These are phyloP conservation scores for Allacma fusca DNA, from an alignment of 2,888 invertebrate species.

Conservation along the genomic window DNA sequence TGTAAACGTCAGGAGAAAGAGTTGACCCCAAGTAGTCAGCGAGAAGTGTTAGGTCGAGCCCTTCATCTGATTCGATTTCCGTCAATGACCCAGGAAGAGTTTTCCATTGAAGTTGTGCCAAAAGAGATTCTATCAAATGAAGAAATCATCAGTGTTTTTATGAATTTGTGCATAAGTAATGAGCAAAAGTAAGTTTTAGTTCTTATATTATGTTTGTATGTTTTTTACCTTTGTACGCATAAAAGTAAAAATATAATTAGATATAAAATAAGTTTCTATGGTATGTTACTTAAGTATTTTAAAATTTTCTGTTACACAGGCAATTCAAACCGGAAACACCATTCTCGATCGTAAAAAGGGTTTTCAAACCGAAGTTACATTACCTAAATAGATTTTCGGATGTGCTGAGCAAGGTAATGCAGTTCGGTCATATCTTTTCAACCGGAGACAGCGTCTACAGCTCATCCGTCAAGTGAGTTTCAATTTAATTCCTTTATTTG, in stretches of 20 bases:
- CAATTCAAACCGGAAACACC: slow-evolving; percentile 57
- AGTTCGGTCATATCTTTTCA: slow-evolving; percentile 32
- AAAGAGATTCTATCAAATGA: slow-evolving; percentile 78
- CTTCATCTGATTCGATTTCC: slow-evolving; percentile 80
- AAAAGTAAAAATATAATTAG: too few relatives aligned
- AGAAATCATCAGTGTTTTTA: slow-evolving; percentile 77
- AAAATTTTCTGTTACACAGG: slow-evolving; percentile 37
- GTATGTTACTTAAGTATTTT: background rate
- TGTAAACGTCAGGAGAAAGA: slow-evolving; percentile 74
- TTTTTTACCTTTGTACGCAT: too few relatives aligned
- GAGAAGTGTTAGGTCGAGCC: slow-evolving; percentile 72
- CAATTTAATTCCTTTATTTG: background rate
- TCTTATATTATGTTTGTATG: background rate
- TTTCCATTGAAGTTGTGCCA: slow-evolving; percentile 79
- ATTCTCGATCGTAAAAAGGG: slow-evolving; percentile 54
- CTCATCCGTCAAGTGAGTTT: slow-evolving; percentile 51
- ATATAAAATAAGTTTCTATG: too few relatives aligned
- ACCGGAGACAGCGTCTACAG: slow-evolving; percentile 50
- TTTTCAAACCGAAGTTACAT: slow-evolving; percentile 59
- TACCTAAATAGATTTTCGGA: slow-evolving; percentile 58
- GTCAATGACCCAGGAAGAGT: slow-evolving; percentile 85
- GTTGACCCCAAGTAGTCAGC: slow-evolving; percentile 74
- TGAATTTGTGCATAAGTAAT: slow-evolving; percentile 68
- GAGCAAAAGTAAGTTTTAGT: slow-evolving; percentile 56
- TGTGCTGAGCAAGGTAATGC: slow-evolving; percentile 58